These are phyloP conservation scores for Nasonia vitripennis DNA, from an alignment of 1,140 invertebrate species.

Conservation along the genomic window DNA sequence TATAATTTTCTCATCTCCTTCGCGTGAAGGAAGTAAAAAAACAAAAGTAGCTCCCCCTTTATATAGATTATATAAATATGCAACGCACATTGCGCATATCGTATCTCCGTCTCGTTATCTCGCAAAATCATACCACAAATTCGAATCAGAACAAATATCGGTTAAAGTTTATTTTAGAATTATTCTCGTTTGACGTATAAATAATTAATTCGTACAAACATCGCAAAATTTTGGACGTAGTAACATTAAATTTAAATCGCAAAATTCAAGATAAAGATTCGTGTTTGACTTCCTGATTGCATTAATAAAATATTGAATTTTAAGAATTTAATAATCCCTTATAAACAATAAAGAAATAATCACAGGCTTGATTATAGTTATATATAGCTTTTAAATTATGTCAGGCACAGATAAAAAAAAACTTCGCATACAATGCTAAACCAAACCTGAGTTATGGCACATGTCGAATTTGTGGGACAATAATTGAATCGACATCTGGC, in stretches of 20 bases:
- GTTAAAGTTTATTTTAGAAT: not conserved
- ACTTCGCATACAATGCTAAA: not conserved
- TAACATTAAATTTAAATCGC: not conserved
- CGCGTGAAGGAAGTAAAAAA: not conserved
- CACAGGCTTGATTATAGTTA: constrained; percentile 1
- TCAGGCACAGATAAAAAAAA: not conserved
- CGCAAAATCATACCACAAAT: constrained; percentile 27
- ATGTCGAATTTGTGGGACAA: constrained; percentile 36
- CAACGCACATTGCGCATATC: not conserved
- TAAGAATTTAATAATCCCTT: not conserved
- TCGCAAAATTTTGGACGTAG: too few species aligned
- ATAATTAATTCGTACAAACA: too few species aligned
- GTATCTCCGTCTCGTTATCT: not conserved
- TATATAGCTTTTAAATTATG: not conserved
- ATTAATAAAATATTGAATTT: not conserved
- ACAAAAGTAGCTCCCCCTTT: not conserved
- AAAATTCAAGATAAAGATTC: not conserved
- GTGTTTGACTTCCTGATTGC: not conserved
- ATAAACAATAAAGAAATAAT: not conserved
- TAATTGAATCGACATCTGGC: constrained; percentile 41
- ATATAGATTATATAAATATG: constrained; percentile 20
- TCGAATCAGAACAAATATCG: not conserved
- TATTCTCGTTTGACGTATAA: too few species aligned
- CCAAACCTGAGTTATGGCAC: not conserved
- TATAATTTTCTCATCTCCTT: not conserved